Conservation (phyloP, 2,113 vertebrate genomes). For the Tragelaphus strepsiceros region DNA sequence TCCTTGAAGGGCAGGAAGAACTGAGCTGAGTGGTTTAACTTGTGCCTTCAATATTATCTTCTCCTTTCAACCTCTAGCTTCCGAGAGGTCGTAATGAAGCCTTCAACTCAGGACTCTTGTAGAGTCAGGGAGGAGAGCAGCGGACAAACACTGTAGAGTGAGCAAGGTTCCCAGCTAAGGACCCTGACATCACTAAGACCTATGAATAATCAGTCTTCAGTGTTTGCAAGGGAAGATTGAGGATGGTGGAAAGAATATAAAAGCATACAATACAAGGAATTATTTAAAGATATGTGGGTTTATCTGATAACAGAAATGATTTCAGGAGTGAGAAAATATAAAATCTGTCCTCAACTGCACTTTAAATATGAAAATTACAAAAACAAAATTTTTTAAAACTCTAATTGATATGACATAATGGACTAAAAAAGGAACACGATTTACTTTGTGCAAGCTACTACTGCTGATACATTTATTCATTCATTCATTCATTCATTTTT, state of each 20-base stretch:
- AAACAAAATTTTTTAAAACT: not conserved
- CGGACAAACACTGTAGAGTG: not conserved
- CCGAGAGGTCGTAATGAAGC: not conserved
- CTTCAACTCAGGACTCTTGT: not conserved
- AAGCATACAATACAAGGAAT: not conserved
- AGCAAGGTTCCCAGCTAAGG: not conserved
- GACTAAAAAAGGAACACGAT: not conserved
- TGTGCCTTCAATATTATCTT: not conserved
- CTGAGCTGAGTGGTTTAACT: not conserved
- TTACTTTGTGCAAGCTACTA: not conserved
- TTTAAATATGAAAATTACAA: not conserved
- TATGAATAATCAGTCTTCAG: not conserved
- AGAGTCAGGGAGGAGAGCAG: not conserved
- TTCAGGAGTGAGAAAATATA: slow-evolving; percentile 12
- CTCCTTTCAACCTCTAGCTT: not conserved
- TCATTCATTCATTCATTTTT: not conserved
- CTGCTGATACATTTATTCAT: not conserved
- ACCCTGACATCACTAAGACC: no score
- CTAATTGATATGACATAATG: not conserved
- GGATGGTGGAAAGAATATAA: not conserved
- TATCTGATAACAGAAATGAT: not conserved
- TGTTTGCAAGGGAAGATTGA: not conserved
- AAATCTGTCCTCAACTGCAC: not conserved
- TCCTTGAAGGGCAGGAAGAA: not conserved
- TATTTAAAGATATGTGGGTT: not conserved